Base-by-base conservation (phyloP, 1,140 invertebrate species). In the Camponotus vicinus region DNA sequence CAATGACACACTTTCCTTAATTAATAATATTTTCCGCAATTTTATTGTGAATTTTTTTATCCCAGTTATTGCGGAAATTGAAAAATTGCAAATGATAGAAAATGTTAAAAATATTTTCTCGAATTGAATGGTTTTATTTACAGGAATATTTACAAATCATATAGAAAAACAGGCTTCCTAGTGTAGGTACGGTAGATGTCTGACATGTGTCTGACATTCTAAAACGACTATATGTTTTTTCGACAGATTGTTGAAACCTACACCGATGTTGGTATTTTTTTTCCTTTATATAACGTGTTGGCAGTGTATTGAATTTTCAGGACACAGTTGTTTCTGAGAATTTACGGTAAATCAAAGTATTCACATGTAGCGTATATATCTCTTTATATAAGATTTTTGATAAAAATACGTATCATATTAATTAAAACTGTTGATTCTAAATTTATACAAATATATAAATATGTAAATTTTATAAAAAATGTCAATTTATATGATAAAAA, bases 291-390 rank as follows among this genome's bases (percentile, higher is more conserved):
- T 40, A 8, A 49, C n/a, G 13, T 71, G 13, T 6, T 82, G 1
- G 27, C 2, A 18, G 34, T 57, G 3, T n/a, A 55, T n/a, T 73
- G 9, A 82, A 59, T 45, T 82, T 83, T 59, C 7, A 73, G 7
- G 1, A 5, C 15, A 21, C 13, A 32, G 15, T 15, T 77, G 9
- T 70, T 70, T 37, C 15, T 5, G 21, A 27, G 15, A 57, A 80
- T 45, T 59, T 40, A 42, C 7, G 11, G 1, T 27, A 61, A 70
- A 42, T 42, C 13, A 76, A 27, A 61, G 9, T 59, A 57, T 57
- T 21, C 21, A 27, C 27, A 27, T 1, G 1, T 27, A 27, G 27
- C 27, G 9, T 11, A 5, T 2, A 52, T 18, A 15, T 52, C 49
- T 52, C 15, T 52, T 52, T 52, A 52, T 49, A 15, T 52, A 52